Base-by-base conservation (phyloP, 2,888 invertebrate species). In the Ferrisia virgata region DNA sequence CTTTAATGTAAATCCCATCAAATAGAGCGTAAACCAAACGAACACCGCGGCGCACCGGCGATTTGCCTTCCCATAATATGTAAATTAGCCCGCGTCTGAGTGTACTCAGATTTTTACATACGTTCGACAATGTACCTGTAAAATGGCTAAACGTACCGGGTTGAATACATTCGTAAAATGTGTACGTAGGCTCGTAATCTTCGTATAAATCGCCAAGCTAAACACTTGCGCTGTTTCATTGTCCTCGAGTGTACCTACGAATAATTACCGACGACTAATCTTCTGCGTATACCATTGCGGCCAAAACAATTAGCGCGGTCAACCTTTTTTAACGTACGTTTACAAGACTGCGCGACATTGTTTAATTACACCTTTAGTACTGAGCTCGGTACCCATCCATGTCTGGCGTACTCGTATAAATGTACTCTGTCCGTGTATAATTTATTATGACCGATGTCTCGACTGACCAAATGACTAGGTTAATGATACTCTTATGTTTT, bases 1-100 rank as follows among this genome's bases (percentile, higher is more conserved):
- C n/a, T 8, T 47, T 25, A 58, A n/a, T n/a, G n/a, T 58, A 25
- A 18, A 58, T 58, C 25, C 9, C 11, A 31, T 28, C 33, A 72
- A 72, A 72, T 72, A 72, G 72, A 72, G 72, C 72, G n/a, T 72
- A 15, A 72, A 72, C 72, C n/a, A n/a, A n/a, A n/a, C n/a, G n/a
- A n/a, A n/a, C n/a, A n/a, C n/a, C n/a, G n/a, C 36, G 8, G 36
- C 36, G 8, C 4, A 36, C 5, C 25, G 72, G 36, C 72, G 72
- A 76, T 76, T 76, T 18, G 72, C 72, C 28, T 36, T n/a, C 9
- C 36, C 72, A 76, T 72, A 31, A 31, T 69, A 76, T 76, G 72
- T 64, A 64, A 64, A 64, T 64, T 15, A 64, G 0, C 64, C 15
- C 5, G 15, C 6, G 64, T 64, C 64, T 64, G 64, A 18, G 64